Evolutionary conservation across 2,797 vertebrate genomes (phyloP).

Genomic region (Mus minutoides): DNA sequence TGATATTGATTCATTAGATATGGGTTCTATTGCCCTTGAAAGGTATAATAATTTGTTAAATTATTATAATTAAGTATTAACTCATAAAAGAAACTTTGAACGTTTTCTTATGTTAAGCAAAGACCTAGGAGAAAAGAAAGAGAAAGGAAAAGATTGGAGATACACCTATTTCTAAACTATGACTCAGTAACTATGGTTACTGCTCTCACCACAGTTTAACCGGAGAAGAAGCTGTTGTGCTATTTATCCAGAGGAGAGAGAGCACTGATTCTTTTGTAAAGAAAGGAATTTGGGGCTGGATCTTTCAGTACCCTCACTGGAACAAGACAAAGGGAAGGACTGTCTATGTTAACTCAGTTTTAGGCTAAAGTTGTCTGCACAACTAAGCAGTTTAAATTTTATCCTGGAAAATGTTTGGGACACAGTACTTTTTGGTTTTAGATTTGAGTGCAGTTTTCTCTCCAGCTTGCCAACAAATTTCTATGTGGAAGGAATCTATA

Average conservation of each 20-base stretch:
- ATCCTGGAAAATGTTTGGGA: background rate
- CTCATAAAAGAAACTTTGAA: slow-evolving; percentile 27
- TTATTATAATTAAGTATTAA: background rate
- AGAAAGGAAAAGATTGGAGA: background rate
- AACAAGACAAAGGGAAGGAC: background rate
- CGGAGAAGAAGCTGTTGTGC: background rate
- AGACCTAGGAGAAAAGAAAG: background rate
- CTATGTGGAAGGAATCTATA: background rate
- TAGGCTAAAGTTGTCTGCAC: slow-evolving; percentile 13
- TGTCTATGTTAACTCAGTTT: slow-evolving; percentile 1
- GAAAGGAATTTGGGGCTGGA: background rate
- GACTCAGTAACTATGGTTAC: background rate
- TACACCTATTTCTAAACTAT: background rate
- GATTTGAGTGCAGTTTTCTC: background rate
- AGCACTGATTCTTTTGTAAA: slow-evolving; percentile 1
- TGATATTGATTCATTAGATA: slow-evolving; percentile 1
- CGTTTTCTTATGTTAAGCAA: background rate
- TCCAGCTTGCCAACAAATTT: slow-evolving; percentile 24
- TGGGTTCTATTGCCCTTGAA: background rate
- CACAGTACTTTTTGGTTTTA: background rate
- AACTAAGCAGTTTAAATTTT: background rate
- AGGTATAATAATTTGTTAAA: slow-evolving; percentile 23
- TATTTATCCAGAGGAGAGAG: background rate
- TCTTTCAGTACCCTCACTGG: background rate
- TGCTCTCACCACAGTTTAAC: background rate